Conservation (phyloP, 1,140 invertebrate species). For the Leucophenga varia region DNA sequence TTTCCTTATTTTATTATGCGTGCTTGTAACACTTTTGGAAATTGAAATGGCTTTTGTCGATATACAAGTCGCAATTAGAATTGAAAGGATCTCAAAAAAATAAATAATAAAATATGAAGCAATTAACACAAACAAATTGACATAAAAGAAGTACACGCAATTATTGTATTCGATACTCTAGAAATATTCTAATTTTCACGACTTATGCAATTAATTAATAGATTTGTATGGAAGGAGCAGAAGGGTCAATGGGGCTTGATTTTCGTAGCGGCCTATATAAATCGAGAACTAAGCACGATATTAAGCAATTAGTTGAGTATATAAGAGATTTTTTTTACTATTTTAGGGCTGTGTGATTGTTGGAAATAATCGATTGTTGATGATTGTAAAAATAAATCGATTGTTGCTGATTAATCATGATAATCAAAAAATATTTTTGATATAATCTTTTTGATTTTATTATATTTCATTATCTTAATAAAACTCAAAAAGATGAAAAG, state of each 20-base stretch:
- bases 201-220: slow-evolving; percentile 32
- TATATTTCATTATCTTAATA: no score
- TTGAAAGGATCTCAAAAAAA: slow-evolving; percentile 35
- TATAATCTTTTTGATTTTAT: no score
- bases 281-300: slow-evolving; percentile 23
- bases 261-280: not conserved
- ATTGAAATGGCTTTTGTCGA: slow-evolving; percentile 29
- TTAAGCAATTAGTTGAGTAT: slow-evolving; percentile 35
- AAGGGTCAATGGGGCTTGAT: slow-evolving; percentile 5
- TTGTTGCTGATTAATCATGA: no score
- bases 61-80: slow-evolving; percentile 34
- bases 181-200: not conserved
- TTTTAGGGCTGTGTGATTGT: no score
- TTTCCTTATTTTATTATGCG: slow-evolving; percentile 23
- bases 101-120: slow-evolving; percentile 52
- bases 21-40: slow-evolving; percentile 40
- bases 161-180: not conserved
- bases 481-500: no score
- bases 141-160: not conserved
- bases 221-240: not conserved
- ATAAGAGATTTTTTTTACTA: no score
- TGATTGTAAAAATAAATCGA: no score
- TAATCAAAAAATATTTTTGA: no score
- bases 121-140: slow-evolving; percentile 41
- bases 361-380: no score